These are phyloP conservation scores for Margarornis squamiger DNA, from an alignment of 2,797 vertebrate species.

Conservation along the genomic window DNA sequence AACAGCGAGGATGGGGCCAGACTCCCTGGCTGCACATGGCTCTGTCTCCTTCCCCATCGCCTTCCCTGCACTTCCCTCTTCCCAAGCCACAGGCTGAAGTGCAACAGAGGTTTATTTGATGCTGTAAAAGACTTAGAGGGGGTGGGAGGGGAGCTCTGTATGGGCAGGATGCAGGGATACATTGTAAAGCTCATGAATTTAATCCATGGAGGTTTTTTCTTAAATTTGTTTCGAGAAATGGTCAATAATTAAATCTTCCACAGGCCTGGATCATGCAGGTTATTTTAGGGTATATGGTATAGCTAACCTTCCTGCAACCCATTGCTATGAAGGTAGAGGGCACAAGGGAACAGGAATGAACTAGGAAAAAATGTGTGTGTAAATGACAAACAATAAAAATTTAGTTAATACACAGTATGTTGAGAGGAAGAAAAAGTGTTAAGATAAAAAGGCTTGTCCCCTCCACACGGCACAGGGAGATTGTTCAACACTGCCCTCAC, in stretches of 20 bases:
- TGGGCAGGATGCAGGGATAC: not conserved
- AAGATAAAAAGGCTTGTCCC: not conserved
- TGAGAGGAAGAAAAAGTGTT: not conserved
- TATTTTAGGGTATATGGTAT: not conserved
- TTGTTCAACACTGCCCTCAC: not conserved
- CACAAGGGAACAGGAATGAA: not conserved
- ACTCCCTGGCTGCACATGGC: slow-evolving; percentile 39
- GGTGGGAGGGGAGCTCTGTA: not conserved
- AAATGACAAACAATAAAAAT: not conserved
- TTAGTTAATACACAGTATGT: not conserved
- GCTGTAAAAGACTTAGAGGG: not conserved
- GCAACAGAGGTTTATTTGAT: not conserved
- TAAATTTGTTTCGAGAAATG: not conserved
- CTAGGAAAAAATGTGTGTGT: not conserved
- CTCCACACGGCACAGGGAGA: not conserved
- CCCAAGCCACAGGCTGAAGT: not conserved
- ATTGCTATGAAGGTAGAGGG: not conserved
- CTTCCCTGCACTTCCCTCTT: not conserved
- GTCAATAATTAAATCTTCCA: not conserved
- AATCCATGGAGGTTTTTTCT: not conserved
- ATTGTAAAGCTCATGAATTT: not conserved
- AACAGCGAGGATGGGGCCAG: slow-evolving; percentile 59
- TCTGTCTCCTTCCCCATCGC: not conserved
- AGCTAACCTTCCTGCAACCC: not conserved
- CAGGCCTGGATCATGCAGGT: not conserved